A percentile compares a stretch with the other conserved stretches of the same genome.
Conservation (phyloP, 1,140 invertebrate genomes). For the Drosophila pandora region DNA sequence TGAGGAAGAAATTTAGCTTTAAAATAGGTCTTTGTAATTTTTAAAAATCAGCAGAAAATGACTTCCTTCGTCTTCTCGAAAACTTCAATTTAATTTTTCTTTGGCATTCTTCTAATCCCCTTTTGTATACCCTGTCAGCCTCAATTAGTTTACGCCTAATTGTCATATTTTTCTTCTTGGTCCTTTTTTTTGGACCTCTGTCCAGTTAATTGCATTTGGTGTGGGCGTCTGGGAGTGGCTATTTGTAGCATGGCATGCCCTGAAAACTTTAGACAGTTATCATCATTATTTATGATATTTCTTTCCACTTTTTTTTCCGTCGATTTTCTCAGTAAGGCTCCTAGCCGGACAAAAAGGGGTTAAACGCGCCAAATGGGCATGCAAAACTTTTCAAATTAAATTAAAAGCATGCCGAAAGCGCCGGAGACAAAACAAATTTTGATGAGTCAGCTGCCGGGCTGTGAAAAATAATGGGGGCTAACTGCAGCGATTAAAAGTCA, state of each 20-base stretch:
- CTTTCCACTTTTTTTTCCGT: conserved; percentile 50
- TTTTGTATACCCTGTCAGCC: conserved; percentile 28
- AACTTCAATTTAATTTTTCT: conserved; percentile 2
- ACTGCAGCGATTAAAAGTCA: conserved; percentile 76
- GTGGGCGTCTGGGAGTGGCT: conserved; percentile 49
- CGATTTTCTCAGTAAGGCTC: conserved; percentile 11
- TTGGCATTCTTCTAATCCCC: conserved; percentile 16
- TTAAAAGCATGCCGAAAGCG: conserved; percentile 72
- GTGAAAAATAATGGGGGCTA: conserved; percentile 36
- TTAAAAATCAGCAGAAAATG: neutral
- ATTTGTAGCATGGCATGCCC: conserved; percentile 29
- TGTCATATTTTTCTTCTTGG: conserved; percentile 50
- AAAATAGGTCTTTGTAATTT: neutral
- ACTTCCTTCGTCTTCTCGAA: neutral
- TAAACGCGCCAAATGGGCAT: conserved; percentile 77
- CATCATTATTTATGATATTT: conserved; percentile 78
- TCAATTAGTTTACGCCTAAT: conserved; percentile 59
- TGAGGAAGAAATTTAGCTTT: neutral
- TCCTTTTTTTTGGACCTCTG: conserved; percentile 6
- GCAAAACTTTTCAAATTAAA: conserved; percentile 83
- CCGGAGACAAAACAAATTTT: conserved; percentile 73
- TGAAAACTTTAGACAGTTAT: conserved; percentile 69
- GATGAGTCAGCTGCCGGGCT: conserved; percentile 73
- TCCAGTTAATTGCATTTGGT: conserved; percentile 49
- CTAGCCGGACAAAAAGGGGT: conserved; percentile 57